Base-by-base conservation (phyloP, 2,888 invertebrate genomes). In the Eupithecia abbreviata region DNA sequence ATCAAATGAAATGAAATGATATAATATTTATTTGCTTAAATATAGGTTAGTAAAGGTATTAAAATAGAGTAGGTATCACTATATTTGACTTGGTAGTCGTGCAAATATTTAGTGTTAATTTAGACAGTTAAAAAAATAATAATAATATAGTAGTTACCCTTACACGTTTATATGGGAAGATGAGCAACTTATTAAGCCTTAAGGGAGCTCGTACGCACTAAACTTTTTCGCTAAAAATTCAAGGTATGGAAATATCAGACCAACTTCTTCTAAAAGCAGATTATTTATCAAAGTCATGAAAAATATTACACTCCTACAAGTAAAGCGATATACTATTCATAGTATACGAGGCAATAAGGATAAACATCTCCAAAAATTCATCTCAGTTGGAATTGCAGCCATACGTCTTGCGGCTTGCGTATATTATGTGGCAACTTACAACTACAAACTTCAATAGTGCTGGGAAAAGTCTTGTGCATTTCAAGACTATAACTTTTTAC, bases 341-440 rank as follows among this genome's bases (percentile, higher is more conserved):
- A 81, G 75, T 74, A 77, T 80, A 81, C 79, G 82, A 67, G 75
- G 80, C 76, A 80, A 82, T 81, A 80, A 81, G 82, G 82, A 82
- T 81, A 82, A 81, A 82, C 81, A 82, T 82, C 82, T 77, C 74
- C 78, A 78, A 80, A 80, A 81, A 82, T 80, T 81, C 82, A 77
- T 81, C 82, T 82, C 78, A 79, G 80, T 79, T 79, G 78, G 80
- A 80, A 82, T 82, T 81, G 80, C 80, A 77, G 76, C 78, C 79
- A 82, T 82, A 80, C 62, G 77, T 82, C 82, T 82, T 80, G 73
- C 47, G 74, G 72, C 75, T 49, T 47, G 74, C 77, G 77, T 79
- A 79, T 77, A 79, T 79, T 81, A 75, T 78, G 80, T 77, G 79
- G 78, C 49, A 72, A 75, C 72, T 74, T 71, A 79, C 58, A 76